phyloP scores from a whole-genome alignment of 2,797 vertebrate genomes.

The Diceros bicornis region DNA sequence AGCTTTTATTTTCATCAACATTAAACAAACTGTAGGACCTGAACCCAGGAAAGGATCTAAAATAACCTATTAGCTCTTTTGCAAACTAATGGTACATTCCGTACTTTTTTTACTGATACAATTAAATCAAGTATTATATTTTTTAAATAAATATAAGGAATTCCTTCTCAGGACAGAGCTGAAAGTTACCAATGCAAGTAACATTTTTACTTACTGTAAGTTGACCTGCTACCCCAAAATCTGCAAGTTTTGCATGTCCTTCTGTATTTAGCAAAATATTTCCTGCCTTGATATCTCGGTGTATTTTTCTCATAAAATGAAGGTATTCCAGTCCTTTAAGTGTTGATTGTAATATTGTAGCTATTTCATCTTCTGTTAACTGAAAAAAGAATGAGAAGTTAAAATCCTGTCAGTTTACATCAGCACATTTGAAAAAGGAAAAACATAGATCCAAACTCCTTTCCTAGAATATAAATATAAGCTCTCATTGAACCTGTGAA shows the following conservation, averaged over 20 bases:
- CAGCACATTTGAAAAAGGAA: not conserved
- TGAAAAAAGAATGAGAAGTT: slow-evolving; percentile 84
- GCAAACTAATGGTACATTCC: not conserved
- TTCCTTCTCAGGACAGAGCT: not conserved
- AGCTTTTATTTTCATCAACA: slow-evolving; percentile 86
- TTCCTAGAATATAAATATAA: slow-evolving; percentile 7
- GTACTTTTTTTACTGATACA: not conserved
- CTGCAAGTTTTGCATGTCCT: slow-evolving; percentile 97
- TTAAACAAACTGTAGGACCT: slow-evolving; percentile 22
- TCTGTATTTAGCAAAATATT: slow-evolving; percentile 97
- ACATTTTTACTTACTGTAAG: slow-evolving; percentile 93
- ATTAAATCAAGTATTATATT: slow-evolving; percentile 19
- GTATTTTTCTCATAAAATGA: slow-evolving; percentile 99
- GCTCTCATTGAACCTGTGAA: not conserved
- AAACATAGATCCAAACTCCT: not conserved
- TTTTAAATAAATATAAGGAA: slow-evolving; percentile 25
- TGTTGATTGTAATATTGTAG: slow-evolving; percentile 95
- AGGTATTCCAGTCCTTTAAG: slow-evolving; percentile 97
- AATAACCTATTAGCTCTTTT: not conserved
- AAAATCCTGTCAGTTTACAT: slow-evolving; percentile 22
- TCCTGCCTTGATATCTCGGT: slow-evolving; percentile 98
- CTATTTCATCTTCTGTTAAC: slow-evolving; percentile 97
- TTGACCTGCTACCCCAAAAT: slow-evolving; percentile 98
- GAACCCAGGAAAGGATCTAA: slow-evolving; percentile 35
- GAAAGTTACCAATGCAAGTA: not conserved